Evolutionary conservation across 2,113 vertebrate species (phyloP).

Genomic region (Syrmaticus mikado): DNA sequence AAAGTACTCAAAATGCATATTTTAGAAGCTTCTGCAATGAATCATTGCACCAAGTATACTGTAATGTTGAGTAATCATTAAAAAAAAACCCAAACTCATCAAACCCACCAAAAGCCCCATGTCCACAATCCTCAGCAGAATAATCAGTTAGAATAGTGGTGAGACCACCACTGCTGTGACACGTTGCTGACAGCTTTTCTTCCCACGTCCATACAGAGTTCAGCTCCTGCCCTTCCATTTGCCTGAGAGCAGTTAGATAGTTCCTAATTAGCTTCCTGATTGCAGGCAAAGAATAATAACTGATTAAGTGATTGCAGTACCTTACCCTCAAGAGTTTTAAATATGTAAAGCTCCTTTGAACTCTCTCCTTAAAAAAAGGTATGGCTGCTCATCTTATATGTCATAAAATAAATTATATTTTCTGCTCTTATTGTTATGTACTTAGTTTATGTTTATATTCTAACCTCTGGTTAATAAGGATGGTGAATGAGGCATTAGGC

Average conservation of each 20-base stretch:
- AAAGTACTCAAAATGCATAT: not conserved
- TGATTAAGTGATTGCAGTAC: slow-evolving; percentile 2
- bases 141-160: not conserved
- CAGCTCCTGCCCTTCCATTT: slow-evolving; percentile 11
- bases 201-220: not conserved
- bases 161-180: not conserved
- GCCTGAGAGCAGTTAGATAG: not conserved
- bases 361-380: not conserved
- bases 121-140: not conserved
- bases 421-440: not conserved
- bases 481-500: not conserved
- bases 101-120: not conserved
- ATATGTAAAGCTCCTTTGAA: not conserved
- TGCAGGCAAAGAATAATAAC: not conserved
- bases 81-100: not conserved
- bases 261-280: slow-evolving; percentile 38
- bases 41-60: not conserved
- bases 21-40: not conserved
- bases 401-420: not conserved
- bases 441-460: slow-evolving; percentile 1
- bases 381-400: not conserved
- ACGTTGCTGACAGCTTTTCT: not conserved
- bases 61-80: not conserved
- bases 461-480: slow-evolving; percentile 9
- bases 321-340: slow-evolving; percentile 25